Conservation (phyloP, 2,888 invertebrate species). For the Linhomoeus sp. region DNA sequence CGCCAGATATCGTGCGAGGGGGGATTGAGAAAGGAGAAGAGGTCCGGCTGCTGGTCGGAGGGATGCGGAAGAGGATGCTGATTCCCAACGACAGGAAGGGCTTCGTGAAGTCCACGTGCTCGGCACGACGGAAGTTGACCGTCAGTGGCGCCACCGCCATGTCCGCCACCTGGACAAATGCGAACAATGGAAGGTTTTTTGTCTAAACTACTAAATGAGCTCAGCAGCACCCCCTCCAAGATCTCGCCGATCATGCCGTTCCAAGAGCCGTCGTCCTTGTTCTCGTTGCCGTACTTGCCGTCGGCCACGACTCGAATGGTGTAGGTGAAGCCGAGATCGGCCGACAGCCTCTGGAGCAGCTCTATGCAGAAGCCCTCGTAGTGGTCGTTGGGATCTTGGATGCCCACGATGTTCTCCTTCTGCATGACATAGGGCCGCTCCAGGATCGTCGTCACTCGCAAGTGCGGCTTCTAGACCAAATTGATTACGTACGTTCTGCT, state of each 20-base stretch:
- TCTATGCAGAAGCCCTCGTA: constrained; percentile 63
- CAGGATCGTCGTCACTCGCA: constrained; percentile 29
- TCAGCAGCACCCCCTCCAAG: constrained; percentile 14
- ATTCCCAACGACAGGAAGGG: constrained; percentile 36
- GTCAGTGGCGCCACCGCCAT: constrained; percentile 90
- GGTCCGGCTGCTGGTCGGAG: constrained; percentile 59
- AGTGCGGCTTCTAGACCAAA: constrained; percentile 25
- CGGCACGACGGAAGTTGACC: constrained; percentile 83
- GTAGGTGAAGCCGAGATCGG: constrained; percentile 26
- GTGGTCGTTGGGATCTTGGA: constrained; percentile 38
- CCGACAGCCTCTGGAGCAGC: constrained; percentile 37
- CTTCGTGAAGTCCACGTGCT: constrained; percentile 39
- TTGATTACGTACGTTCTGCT: neutral
- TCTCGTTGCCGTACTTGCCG: constrained; percentile 27
- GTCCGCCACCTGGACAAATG: constrained; percentile 56
- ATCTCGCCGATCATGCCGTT: constrained; percentile 30
- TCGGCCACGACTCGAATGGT: constrained; percentile 29
- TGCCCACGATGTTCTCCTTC: constrained; percentile 1
- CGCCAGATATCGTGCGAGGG: constrained; percentile 84
- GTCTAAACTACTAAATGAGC: no score
- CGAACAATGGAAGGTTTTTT: no score
- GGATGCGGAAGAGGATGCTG: constrained; percentile 39
- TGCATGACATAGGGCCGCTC: constrained; percentile 27
- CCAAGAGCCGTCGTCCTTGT: constrained; percentile 23
- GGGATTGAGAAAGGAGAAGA: constrained; percentile 89